These are phyloP conservation scores for Microcaecilia unicolor DNA, from an alignment of 2,797 vertebrate genomes.

Conservation along the genomic window DNA sequence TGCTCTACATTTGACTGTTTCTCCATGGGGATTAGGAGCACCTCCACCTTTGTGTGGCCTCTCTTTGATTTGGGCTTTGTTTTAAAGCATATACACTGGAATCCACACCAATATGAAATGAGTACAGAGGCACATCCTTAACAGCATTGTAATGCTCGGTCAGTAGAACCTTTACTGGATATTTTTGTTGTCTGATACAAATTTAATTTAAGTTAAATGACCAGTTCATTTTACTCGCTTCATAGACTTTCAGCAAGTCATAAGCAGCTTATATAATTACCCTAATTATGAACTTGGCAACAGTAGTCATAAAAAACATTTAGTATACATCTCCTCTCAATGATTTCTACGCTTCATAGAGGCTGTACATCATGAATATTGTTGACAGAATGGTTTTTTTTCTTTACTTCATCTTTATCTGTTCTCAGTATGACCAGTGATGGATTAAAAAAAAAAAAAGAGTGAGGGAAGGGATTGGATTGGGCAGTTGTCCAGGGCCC, in stretches of 20 bases:
- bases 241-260: constrained; percentile 34
- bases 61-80: too few relatives aligned
- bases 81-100: too few relatives aligned
- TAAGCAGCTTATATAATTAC: constrained; percentile 45
- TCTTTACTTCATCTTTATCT: constrained; percentile 12
- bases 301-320: constrained; percentile 33
- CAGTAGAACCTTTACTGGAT: constrained; percentile 17
- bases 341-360: constrained; percentile 31
- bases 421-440: too few relatives aligned
- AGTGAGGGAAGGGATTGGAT: too few relatives aligned
- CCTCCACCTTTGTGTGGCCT: too few relatives aligned
- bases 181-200: constrained; percentile 26
- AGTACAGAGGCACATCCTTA: too few relatives aligned
- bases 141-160: constrained; percentile 18
- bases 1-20: too few relatives aligned
- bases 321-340: constrained; percentile 18
- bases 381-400: constrained; percentile 21
- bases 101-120: too few relatives aligned
- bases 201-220: constrained; percentile 41
- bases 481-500: too few relatives aligned
- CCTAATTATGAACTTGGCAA: constrained; percentile 35
- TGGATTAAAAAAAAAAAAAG: too few relatives aligned
- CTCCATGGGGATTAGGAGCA: too few relatives aligned
- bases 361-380: constrained; percentile 27
- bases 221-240: constrained; percentile 31